These are phyloP conservation scores for Crypturellus tataupa DNA, from an alignment of 2,797 vertebrate genomes.

Conservation along the genomic window DNA sequence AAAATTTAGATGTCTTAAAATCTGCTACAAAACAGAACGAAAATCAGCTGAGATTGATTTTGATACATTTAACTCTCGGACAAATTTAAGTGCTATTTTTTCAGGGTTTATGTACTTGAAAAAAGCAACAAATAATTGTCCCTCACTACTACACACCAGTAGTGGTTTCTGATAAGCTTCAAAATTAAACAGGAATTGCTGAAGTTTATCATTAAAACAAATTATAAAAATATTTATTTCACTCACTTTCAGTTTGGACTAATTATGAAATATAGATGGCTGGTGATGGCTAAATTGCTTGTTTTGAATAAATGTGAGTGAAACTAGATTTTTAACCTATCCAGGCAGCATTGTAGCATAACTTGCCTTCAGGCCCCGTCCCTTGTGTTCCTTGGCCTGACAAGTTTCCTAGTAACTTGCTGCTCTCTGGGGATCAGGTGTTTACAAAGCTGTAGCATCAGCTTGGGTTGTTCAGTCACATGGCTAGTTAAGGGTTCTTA, in stretches of 20 bases:
- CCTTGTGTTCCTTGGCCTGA: background rate
- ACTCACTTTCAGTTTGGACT: background rate
- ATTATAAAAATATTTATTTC: background rate
- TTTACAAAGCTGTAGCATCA: conserved; percentile 61
- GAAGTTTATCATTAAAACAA: background rate
- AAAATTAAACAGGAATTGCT: background rate
- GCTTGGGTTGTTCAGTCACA: background rate
- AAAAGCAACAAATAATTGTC: background rate
- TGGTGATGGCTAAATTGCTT: no score
- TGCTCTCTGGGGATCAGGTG: conserved; percentile 60
- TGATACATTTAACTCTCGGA: background rate
- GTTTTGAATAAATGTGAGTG: background rate
- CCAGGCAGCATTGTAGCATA: background rate
- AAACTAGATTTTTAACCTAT: background rate
- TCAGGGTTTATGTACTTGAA: background rate
- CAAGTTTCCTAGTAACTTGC: conserved; percentile 49
- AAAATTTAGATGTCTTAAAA: background rate
- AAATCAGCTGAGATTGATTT: background rate
- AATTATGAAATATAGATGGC: background rate
- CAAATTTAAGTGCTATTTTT: background rate
- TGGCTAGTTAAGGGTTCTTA: background rate
- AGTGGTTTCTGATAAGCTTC: background rate
- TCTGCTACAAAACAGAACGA: background rate
- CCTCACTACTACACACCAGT: background rate
- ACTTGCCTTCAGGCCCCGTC: background rate